These are phyloP conservation scores for Ailuropoda melanoleuca DNA, from an alignment of 2,113 vertebrate genomes.

Conservation along the genomic window DNA sequence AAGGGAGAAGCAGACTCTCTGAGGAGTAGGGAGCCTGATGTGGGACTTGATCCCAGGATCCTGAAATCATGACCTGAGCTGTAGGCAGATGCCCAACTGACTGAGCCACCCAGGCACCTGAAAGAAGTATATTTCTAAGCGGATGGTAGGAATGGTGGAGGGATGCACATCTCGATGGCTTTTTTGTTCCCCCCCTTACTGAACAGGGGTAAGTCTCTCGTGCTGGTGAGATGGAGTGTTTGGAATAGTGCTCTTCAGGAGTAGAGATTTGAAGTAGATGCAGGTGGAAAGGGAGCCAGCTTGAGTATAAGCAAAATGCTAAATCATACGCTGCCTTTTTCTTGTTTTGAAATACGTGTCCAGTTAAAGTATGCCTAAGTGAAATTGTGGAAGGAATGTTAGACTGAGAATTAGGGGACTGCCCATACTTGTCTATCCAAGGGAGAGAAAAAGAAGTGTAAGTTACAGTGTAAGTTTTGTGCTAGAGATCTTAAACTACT, in stretches of 20 bases:
- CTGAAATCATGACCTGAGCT: too few relatives aligned
- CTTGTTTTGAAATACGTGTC: neutral
- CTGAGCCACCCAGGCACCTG: too few relatives aligned
- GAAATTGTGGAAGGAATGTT: neutral
- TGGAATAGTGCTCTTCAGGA: neutral
- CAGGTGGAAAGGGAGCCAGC: neutral
- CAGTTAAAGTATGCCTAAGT: conserved; percentile 11
- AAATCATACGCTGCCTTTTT: neutral
- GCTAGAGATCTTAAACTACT: neutral
- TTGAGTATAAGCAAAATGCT: neutral
- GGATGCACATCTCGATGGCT: neutral
- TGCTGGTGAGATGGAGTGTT: neutral
- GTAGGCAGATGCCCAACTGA: too few relatives aligned
- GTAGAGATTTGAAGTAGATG: neutral
- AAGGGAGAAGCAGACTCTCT: too few relatives aligned
- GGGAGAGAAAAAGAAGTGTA: neutral
- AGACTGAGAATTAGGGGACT: neutral
- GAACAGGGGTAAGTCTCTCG: neutral
- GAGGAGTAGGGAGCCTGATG: too few relatives aligned
- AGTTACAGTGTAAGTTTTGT: neutral
- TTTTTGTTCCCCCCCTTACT: neutral
- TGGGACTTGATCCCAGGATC: too few relatives aligned
- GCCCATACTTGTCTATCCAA: neutral
- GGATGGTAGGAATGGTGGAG: neutral
- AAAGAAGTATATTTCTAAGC: neutral